These are phyloP conservation scores for Spheniscus humboldti DNA, from an alignment of 2,797 vertebrate species.

Conservation along the genomic window DNA sequence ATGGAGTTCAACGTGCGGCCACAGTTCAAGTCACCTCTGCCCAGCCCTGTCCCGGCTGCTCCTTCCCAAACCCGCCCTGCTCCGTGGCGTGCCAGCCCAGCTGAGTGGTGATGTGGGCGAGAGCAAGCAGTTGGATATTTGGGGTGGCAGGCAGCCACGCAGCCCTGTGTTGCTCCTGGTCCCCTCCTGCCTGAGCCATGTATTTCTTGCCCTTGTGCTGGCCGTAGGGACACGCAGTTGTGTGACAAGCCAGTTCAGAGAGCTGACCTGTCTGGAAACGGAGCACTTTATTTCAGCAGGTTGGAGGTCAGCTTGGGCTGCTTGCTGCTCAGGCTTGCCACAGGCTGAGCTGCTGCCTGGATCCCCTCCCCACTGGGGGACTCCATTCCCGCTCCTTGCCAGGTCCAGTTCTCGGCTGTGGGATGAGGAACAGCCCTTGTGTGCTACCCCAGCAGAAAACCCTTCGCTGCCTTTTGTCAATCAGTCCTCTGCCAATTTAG, in stretches of 20 bases:
- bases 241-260: neutral
- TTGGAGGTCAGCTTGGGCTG: neutral
- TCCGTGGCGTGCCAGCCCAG: rapidly evolving
- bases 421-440: neutral
- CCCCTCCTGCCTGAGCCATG: rapidly evolving
- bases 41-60: neutral
- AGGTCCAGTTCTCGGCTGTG: neutral
- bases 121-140: neutral
- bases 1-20: neutral
- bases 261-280: neutral
- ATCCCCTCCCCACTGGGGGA: neutral
- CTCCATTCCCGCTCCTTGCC: neutral
- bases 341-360: neutral
- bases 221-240: rapidly evolving
- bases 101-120: neutral
- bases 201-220: neutral
- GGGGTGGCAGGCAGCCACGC: rapidly evolving
- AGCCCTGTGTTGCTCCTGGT: neutral
- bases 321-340: neutral
- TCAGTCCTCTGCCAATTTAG: neutral
- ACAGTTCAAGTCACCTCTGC: neutral
- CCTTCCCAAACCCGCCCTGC: neutral
- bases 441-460: neutral
- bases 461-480: neutral
- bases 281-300: neutral